phyloP scores from a whole-genome alignment of 2,797 vertebrate species.

The Gymnothorax reevesii region DNA sequence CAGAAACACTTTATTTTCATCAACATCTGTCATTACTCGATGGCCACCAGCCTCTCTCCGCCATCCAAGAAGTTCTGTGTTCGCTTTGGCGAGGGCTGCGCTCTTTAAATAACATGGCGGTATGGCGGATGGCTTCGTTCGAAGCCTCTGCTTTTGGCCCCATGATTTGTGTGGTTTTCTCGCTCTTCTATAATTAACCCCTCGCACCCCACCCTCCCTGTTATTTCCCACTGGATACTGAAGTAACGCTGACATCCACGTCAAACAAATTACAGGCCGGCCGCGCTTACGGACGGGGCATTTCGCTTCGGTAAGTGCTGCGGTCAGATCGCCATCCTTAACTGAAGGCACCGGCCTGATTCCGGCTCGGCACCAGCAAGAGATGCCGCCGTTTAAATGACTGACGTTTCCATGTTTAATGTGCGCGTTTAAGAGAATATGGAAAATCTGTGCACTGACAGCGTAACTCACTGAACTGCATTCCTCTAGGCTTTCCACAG shows the following conservation, averaged over 20 bases:
- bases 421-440: too few relatives aligned
- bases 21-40: constrained; percentile 53
- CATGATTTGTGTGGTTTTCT: constrained; percentile 59
- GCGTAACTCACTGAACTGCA: neutral
- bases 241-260: constrained; percentile 63
- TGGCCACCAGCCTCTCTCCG: neutral
- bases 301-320: constrained; percentile 40
- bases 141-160: constrained; percentile 38
- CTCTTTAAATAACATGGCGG: constrained; percentile 31
- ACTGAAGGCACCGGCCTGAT: constrained; percentile 45
- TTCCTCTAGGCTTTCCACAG: neutral
- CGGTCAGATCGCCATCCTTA: constrained; percentile 37
- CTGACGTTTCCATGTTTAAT: neutral
- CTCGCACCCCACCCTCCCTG: constrained; percentile 55
- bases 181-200: constrained; percentile 66
- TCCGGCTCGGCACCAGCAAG: neutral
- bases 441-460: neutral
- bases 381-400: neutral
- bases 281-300: constrained; percentile 51
- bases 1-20: neutral
- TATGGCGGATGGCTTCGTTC: constrained; percentile 41
- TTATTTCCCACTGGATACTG: constrained; percentile 61
- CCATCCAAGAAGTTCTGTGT: neutral
- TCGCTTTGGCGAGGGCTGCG: constrained; percentile 26
- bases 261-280: constrained; percentile 62